Percentiles rank a stretch among this genome's conserved stretches.
Conservation (phyloP, 2,797 vertebrate genomes). For the Artibeus lituratus region DNA sequence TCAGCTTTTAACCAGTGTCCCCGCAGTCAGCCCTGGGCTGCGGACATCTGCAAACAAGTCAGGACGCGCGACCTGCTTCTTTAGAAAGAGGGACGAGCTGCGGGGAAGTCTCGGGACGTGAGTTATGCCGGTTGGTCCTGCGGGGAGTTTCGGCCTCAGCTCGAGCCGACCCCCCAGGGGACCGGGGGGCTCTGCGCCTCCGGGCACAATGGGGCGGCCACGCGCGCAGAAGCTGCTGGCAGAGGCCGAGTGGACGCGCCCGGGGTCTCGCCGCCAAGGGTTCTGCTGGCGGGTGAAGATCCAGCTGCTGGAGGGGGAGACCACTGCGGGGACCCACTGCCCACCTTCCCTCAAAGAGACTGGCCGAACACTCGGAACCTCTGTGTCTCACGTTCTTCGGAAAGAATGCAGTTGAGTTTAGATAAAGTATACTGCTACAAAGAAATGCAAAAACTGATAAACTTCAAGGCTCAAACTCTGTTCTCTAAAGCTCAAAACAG, state of each 20-base stretch:
- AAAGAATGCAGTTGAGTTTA: background rate
- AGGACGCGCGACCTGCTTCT: constrained; percentile 38
- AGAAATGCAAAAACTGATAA: background rate
- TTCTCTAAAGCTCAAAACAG: background rate
- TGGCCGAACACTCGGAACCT: background rate
- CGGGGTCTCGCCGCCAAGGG: background rate
- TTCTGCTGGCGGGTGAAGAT: background rate
- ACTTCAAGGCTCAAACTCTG: background rate
- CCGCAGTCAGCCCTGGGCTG: background rate
- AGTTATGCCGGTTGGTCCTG: background rate
- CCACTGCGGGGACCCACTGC: background rate
- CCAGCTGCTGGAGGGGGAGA: background rate
- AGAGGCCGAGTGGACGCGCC: background rate
- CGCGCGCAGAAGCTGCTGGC: background rate
- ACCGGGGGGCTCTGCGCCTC: background rate
- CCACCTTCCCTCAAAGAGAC: background rate
- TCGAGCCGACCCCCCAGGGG: constrained; percentile 14
- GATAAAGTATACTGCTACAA: background rate
- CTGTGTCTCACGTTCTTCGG: background rate
- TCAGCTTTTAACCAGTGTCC: constrained; percentile 36
- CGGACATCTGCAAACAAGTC: background rate
- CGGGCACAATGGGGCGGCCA: background rate
- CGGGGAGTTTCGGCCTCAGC: background rate
- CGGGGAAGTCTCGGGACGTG: background rate
- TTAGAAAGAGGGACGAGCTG: background rate